A percentile compares a stretch with the other conserved stretches of the same genome.
These are phyloP conservation scores for Ivindomyrus marchei DNA, from an alignment of 2,113 vertebrate species.

Conservation along the genomic window DNA sequence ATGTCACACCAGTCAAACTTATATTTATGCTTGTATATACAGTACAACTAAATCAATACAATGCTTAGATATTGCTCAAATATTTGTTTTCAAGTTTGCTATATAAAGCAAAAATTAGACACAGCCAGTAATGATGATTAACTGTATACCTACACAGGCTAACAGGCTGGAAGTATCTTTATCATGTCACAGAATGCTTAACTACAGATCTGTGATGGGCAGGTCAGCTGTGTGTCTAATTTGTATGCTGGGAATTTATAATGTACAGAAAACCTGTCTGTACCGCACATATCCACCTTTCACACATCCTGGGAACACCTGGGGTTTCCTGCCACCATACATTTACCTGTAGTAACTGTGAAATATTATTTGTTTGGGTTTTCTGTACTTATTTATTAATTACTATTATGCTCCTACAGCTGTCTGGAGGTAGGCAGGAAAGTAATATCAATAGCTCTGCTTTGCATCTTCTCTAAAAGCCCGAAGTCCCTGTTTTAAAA, in stretches of 20 bases:
- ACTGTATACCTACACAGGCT: neutral
- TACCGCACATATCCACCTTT: neutral
- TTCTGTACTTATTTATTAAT: neutral
- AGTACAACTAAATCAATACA: neutral
- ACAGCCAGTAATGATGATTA: neutral
- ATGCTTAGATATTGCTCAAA: neutral
- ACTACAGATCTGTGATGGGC: neutral
- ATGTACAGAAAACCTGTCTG: neutral
- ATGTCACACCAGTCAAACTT: neutral
- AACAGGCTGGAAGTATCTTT: neutral
- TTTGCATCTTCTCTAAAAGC: neutral
- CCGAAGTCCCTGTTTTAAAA: neutral
- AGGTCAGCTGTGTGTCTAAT: neutral
- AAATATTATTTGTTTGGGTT: neutral
- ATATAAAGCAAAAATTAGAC: conserved; percentile 35
- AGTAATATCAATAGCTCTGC: neutral
- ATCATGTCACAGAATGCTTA: neutral
- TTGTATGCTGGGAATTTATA: neutral
- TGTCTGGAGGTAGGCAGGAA: neutral
- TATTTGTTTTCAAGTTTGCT: conserved; percentile 24
- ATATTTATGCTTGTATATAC: too few species aligned
- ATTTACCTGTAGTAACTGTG: neutral
- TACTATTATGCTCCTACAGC: neutral
- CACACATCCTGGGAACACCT: neutral
- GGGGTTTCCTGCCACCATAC: neutral